A percentile compares a stretch with the other conserved stretches of the same genome.
phyloP scores from a whole-genome alignment of 2,113 vertebrate species.

The Pteropus alecto region DNA sequence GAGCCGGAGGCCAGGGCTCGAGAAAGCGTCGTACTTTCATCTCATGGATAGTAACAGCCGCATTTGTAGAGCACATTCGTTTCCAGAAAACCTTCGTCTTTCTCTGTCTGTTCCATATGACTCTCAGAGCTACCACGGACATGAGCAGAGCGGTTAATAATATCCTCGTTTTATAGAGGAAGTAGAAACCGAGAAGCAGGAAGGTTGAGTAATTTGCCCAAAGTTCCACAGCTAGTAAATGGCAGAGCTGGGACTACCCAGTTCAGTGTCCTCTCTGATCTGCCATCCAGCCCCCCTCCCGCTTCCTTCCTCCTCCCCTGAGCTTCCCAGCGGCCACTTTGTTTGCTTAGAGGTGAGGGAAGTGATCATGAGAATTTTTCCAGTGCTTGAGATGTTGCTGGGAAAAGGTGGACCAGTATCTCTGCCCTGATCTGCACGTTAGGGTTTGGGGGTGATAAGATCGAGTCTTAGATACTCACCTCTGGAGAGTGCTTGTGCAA shows the following conservation, averaged over 20 bases:
- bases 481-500: neutral
- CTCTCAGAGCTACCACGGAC: neutral
- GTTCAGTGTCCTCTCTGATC: neutral
- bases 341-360: neutral
- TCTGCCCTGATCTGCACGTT: neutral
- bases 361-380: neutral
- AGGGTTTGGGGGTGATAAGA: neutral
- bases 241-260: neutral
- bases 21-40: neutral
- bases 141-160: neutral
- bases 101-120: accelerated
- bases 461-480: neutral
- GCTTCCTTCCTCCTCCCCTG: neutral
- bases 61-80: neutral
- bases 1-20: neutral
- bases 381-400: neutral
- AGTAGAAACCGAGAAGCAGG: neutral
- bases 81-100: neutral
- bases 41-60: neutral
- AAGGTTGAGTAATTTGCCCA: neutral
- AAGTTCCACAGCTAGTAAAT: neutral
- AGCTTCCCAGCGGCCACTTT: neutral
- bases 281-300: neutral
- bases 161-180: neutral
- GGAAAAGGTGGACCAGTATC: neutral